Conservation (phyloP, 30 jellyfish, hydroid and myxozoan genomes). For the Rhopilema esculentum region DNA sequence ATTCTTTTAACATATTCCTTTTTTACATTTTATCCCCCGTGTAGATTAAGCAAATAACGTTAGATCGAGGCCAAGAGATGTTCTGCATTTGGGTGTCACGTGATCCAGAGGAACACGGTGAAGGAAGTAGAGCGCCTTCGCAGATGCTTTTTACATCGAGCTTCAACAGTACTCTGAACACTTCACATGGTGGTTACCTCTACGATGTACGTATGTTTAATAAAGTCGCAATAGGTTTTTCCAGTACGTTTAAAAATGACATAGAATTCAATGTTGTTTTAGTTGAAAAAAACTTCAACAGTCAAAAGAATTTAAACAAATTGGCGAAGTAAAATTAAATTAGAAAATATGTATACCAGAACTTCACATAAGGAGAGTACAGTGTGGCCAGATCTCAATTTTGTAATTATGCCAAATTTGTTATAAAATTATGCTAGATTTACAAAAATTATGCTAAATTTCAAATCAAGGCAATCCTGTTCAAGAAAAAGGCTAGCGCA, state of each 20-base stretch:
- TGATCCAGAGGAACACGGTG: constrained; percentile 94
- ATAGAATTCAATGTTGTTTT: neutral
- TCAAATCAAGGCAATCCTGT: too few species aligned
- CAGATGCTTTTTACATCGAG: constrained; percentile 79
- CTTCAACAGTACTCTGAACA: constrained; percentile 81
- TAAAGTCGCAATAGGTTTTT: neutral
- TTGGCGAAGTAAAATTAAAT: neutral
- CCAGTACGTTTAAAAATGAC: neutral
- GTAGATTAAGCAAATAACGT: constrained; percentile 68
- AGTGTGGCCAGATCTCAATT: too few species aligned
- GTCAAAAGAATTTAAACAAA: neutral
- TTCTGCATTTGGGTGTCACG: constrained; percentile 96
- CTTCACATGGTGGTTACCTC: constrained; percentile 88
- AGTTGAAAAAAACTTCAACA: too few species aligned
- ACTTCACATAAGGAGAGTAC: too few species aligned
- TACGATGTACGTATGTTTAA: constrained; percentile 75
- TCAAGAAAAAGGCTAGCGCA: too few species aligned
- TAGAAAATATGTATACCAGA: too few species aligned
- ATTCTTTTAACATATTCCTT: too few species aligned
- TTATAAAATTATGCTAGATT: too few species aligned
- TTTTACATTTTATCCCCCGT: neutral
- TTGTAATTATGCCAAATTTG: too few species aligned
- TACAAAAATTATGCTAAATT: too few species aligned
- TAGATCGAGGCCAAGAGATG: constrained; percentile 71
- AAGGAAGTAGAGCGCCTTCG: constrained; percentile 49